Percentiles rank a stretch among this genome's conserved stretches.
These are phyloP conservation scores for Steinernema scapterisci DNA, from an alignment of 2,888 invertebrate genomes.

Conservation along the genomic window DNA sequence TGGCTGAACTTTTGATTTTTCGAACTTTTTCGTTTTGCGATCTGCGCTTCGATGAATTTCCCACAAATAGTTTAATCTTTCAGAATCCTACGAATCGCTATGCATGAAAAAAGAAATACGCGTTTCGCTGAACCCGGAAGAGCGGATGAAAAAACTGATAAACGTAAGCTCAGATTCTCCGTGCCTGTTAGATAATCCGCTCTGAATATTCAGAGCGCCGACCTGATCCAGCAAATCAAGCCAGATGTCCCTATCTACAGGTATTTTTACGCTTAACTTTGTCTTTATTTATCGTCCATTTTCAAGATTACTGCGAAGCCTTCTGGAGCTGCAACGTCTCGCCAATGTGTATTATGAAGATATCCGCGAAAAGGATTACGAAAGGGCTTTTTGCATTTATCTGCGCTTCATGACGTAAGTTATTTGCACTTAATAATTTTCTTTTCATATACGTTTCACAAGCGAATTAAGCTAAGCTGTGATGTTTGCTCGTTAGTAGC, in stretches of 20 bases:
- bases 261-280: neutral
- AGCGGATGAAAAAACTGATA: slow-evolving; percentile 16
- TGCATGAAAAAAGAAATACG: neutral
- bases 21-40: neutral
- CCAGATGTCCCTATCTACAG: slow-evolving; percentile 27
- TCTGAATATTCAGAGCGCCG: neutral
- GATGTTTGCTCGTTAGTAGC: no score
- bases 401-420: slow-evolving; percentile 10
- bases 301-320: slow-evolving; percentile 37
- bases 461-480: no score
- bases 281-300: neutral
- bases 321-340: slow-evolving; percentile 36
- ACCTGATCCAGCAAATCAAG: neutral
- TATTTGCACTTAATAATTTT: no score
- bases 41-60: no score
- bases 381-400: slow-evolving; percentile 31
- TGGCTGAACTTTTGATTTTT: neutral
- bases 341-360: neutral
- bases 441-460: no score
- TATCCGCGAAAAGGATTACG: slow-evolving; percentile 25
- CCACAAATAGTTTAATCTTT: no score
- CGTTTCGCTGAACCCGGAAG: slow-evolving; percentile 32
- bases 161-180: neutral
- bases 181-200: neutral
- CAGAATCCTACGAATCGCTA: neutral